Evolutionary conservation across 2,888 invertebrate species (phyloP), one percentile per base, ranked within the genome.

Genomic region (Lathronympha strigana): DNA sequence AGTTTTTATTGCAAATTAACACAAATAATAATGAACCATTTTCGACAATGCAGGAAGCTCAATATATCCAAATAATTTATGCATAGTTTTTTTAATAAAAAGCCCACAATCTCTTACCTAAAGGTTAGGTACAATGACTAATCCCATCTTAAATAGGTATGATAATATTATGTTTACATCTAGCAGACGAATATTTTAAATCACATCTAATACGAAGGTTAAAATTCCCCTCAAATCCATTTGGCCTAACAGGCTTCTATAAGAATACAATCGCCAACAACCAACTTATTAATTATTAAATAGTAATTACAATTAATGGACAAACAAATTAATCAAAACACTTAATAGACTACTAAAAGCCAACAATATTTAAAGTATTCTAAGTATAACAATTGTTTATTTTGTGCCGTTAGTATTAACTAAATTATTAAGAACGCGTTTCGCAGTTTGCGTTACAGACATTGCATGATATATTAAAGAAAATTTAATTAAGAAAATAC

Each of bases 321-420:
- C 72, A 68, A 76, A 75, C 68, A 67, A 75, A 69, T 70, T 45
- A 67, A 70, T 67, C 50, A 77, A 75, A 71, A 70, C 64, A 71
- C 70, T 66, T 75, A 78, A 78, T 79, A 78, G 76, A 80, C 76
- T 80, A 77, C 67, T 72, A 74, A 82, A 82, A 79, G 72, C 74
- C 78, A 81, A 82, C 78, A 81, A 78, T 68, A 71, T 57, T 70
- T 67, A 70, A 69, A 67, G 60, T 60, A 68, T 63, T 61, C 28
- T 54, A 64, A 6, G 13, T 9, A 47, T 50, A 68, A 62, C 61
- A 61, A 68, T 58, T 19, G 36, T 45, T 58, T 55, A 40, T 23
- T 62, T 58, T 68, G 66, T 61, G 68, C 66, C 61, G 45, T 43
- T 43, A 62, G 33, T 47, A 50, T 49, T 61, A 13, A 6, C 13